These are phyloP conservation scores for Drosophila gunungcola DNA, from an alignment of 1,140 invertebrate genomes.

Conservation along the genomic window DNA sequence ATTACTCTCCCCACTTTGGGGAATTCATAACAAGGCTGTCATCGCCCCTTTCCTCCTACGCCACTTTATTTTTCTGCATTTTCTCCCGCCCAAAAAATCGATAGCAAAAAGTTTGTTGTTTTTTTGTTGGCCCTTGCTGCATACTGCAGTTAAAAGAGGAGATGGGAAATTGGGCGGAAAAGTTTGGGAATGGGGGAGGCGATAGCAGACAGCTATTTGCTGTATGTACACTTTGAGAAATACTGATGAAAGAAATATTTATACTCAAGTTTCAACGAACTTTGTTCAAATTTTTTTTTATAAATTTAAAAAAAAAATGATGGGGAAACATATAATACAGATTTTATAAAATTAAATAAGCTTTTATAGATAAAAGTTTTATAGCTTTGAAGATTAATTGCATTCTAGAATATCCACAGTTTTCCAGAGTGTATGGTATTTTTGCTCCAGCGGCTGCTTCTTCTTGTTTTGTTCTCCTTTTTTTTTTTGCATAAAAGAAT, in stretches of 20 bases:
- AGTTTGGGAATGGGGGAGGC: slow-evolving; percentile 6
- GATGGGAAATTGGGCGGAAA: slow-evolving; percentile 12
- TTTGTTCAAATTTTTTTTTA: no score
- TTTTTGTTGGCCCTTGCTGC: background rate
- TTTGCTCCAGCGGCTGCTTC: background rate
- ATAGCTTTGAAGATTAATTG: background rate
- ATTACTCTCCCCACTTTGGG: background rate
- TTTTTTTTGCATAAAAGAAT: slow-evolving; percentile 21
- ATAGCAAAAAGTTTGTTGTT: slow-evolving; percentile 1
- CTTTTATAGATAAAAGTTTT: no score
- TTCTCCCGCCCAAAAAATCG: slow-evolving; percentile 21
- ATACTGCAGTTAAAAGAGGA: slow-evolving; percentile 1
- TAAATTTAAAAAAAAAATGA: no score
- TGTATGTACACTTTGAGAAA: background rate
- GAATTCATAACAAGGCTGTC: slow-evolving; percentile 42
- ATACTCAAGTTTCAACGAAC: no score
- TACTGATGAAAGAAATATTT: no score
- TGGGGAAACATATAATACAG: no score
- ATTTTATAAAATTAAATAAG: background rate
- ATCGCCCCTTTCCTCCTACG: background rate
- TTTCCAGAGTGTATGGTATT: background rate
- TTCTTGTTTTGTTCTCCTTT: slow-evolving; percentile 19
- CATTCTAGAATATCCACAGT: background rate
- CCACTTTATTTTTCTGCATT: slow-evolving; percentile 1
- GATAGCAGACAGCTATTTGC: slow-evolving; percentile 11